Conservation (phyloP, 92 coral and sea anemone genomes). For the Plumapathes pennacea region DNA sequence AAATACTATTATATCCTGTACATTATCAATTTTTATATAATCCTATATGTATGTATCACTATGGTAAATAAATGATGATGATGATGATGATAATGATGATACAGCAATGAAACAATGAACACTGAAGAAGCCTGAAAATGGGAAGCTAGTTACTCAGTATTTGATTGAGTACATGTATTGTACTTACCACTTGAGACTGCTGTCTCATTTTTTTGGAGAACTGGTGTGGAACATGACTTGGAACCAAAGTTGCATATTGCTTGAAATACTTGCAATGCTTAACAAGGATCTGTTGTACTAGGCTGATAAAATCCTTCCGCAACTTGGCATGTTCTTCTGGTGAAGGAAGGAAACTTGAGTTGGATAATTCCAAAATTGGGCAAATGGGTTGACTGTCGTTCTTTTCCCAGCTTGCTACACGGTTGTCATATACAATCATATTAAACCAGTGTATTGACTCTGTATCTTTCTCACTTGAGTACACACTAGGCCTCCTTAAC, state of each 20-base stretch:
- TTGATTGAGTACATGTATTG: no score
- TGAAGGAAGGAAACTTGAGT: conserved; percentile 38
- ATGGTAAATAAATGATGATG: no score
- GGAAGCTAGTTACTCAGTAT: no score
- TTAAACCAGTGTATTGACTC: conserved; percentile 38
- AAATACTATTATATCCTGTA: no score
- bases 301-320: conserved; percentile 2
- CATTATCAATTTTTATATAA: no score
- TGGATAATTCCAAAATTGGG: conserved; percentile 31
- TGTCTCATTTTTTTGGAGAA: conserved; percentile 3
- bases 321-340: conserved; percentile 24
- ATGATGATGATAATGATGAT: no score
- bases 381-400: conserved; percentile 9
- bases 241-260: conserved; percentile 8
- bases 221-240: conserved; percentile 28
- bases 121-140: no score
- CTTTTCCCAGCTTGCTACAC: conserved; percentile 7
- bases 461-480: conserved; percentile 27
- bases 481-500: conserved; percentile 25
- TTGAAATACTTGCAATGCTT: conserved; percentile 33
- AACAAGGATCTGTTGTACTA: conserved; percentile 11
- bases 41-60: no score
- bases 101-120: no score
- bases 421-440: conserved; percentile 13
- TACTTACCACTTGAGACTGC: conserved; percentile 20